phyloP scores from a whole-genome alignment of 2,113 vertebrate genomes.

The Hystrix brachyura region DNA sequence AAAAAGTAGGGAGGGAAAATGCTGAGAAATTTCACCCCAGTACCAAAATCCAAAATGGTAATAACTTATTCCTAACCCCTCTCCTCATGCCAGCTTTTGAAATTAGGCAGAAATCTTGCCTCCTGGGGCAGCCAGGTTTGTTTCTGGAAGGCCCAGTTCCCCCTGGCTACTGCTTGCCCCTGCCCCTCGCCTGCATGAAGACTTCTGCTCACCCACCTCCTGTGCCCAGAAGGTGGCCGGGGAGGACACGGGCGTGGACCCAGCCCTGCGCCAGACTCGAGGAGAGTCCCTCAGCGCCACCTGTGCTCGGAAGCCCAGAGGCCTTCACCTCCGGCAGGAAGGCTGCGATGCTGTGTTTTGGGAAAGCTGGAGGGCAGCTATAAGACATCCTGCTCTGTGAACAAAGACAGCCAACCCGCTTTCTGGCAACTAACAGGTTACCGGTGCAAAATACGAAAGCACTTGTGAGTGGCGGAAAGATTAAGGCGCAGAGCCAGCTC shows the following conservation, averaged over 20 bases:
- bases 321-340: rapidly evolving
- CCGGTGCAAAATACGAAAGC: background rate
- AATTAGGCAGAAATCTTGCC: background rate
- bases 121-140: background rate
- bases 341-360: background rate
- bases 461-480: background rate
- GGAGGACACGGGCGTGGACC: rapidly evolving
- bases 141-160: background rate
- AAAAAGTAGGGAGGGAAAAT: background rate
- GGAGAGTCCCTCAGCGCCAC: rapidly evolving
- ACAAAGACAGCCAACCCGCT: background rate
- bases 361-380: background rate
- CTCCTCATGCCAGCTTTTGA: background rate
- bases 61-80: background rate
- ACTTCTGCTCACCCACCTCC: too few species aligned
- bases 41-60: background rate
- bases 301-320: background rate
- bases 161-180: background rate
- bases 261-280: background rate
- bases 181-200: background rate
- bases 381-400: background rate
- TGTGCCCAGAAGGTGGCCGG: background rate
- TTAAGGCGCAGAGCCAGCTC: background rate
- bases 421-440: constrained; percentile 1
- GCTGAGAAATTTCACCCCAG: background rate